Conservation (phyloP, 2,113 vertebrate species). For the Neodon shergylaensis region DNA sequence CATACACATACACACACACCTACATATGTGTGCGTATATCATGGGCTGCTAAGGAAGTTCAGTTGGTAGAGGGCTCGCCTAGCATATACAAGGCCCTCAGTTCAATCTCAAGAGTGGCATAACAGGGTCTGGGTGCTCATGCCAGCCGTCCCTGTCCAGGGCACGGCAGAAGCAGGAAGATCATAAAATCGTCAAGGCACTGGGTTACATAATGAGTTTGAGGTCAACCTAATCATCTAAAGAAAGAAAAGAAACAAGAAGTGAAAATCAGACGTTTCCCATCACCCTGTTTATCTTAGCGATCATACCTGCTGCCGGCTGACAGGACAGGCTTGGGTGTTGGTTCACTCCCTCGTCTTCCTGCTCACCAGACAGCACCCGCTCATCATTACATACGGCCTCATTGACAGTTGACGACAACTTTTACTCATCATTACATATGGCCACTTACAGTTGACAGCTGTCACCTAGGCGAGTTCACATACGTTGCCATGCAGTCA, state of each 20-base stretch:
- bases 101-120: not conserved
- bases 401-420: slow-evolving; percentile 81
- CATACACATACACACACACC: not conserved
- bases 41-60: not conserved
- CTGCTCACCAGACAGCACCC: slow-evolving; percentile 68
- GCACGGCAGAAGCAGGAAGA: not conserved
- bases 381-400: slow-evolving; percentile 80
- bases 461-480: slow-evolving; percentile 78
- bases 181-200: not conserved
- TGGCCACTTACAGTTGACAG: slow-evolving; percentile 82
- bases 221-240: not conserved
- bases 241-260: not conserved
- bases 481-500: slow-evolving; percentile 72
- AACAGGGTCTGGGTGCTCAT: not conserved
- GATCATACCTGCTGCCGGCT: not conserved
- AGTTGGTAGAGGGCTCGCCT: not conserved
- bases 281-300: not conserved
- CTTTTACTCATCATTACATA: slow-evolving; percentile 81
- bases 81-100: too few species aligned
- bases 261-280: accelerated
- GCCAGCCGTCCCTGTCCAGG: too few species aligned
- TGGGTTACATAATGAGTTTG: not conserved
- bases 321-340: not conserved
- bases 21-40: not conserved
- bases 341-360: not conserved